phyloP scores from a whole-genome alignment of 2,113 vertebrate species.

The Ciconia maguari region DNA sequence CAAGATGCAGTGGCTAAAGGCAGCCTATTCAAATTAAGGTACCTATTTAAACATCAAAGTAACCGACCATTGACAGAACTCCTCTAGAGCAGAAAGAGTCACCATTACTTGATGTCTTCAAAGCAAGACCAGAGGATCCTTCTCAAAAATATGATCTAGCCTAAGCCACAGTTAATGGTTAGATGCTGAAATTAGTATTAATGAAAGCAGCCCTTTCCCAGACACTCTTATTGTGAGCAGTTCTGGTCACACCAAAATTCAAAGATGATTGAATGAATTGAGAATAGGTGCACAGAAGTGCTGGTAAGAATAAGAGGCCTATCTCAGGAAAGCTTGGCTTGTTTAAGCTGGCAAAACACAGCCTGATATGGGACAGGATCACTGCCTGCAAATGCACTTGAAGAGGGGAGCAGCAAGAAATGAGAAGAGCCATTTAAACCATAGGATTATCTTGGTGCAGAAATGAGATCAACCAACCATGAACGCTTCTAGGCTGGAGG shows the following conservation, averaged over 20 bases:
- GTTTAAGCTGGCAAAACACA: not conserved
- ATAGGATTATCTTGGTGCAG: not conserved
- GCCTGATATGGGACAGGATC: not conserved
- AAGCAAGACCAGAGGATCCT: not conserved
- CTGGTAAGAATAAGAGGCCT: not conserved
- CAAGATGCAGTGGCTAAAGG: not conserved
- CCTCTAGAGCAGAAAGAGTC: not conserved
- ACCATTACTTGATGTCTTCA: not conserved
- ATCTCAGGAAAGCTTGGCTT: not conserved
- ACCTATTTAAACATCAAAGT: not conserved
- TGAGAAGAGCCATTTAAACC: fast-evolving
- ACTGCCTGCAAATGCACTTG: not conserved
- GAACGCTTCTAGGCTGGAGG: not conserved
- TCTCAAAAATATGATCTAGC: not conserved
- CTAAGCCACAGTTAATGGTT: not conserved
- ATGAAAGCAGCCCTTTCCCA: not conserved
- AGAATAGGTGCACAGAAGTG: not conserved
- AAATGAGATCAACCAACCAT: not conserved
- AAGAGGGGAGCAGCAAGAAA: not conserved
- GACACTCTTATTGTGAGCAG: not conserved
- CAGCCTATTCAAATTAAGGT: not conserved
- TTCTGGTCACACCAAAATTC: not conserved
- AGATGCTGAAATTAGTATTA: not conserved
- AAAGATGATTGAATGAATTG: not conserved
- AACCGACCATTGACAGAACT: not conserved